A percentile compares a stretch with the other conserved stretches of the same genome.
Evolutionary conservation across 1,140 invertebrate genomes (phyloP).

Genomic region (Polypedilum pembai): DNA sequence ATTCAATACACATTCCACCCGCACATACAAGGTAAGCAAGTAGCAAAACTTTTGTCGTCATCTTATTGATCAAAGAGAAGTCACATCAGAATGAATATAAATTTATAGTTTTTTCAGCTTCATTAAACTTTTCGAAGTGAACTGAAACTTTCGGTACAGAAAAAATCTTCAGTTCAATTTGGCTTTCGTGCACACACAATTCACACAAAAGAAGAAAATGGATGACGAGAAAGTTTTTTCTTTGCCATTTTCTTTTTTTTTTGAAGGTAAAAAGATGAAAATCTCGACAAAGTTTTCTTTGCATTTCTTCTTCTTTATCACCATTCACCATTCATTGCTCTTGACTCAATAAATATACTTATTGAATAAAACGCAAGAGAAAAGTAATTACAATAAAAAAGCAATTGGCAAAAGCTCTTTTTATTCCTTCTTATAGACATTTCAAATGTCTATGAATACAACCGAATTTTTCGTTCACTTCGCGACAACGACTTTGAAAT

Average conservation of each 20-base stretch:
- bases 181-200: too few species aligned
- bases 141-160: not conserved
- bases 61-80: not conserved
- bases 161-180: too few species aligned
- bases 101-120: conserved; percentile 28
- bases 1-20: not conserved
- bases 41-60: not conserved
- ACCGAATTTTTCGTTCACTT: too few species aligned
- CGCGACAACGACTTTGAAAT: too few species aligned
- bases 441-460: too few species aligned
- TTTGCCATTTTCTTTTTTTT: too few species aligned
- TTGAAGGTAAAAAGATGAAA: not conserved
- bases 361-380: not conserved
- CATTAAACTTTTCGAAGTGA: conserved; percentile 24
- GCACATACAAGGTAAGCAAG: not conserved
- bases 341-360: not conserved
- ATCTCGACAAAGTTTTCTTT: not conserved
- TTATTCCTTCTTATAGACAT: too few species aligned
- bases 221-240: too few species aligned
- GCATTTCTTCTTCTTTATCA: not conserved
- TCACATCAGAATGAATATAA: conserved; percentile 24
- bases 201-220: too few species aligned
- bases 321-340: not conserved
- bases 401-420: not conserved
- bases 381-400: conserved; percentile 26